phyloP scores from a whole-genome alignment of 2,113 vertebrate genomes.

The Semicossyphus pulcher region DNA sequence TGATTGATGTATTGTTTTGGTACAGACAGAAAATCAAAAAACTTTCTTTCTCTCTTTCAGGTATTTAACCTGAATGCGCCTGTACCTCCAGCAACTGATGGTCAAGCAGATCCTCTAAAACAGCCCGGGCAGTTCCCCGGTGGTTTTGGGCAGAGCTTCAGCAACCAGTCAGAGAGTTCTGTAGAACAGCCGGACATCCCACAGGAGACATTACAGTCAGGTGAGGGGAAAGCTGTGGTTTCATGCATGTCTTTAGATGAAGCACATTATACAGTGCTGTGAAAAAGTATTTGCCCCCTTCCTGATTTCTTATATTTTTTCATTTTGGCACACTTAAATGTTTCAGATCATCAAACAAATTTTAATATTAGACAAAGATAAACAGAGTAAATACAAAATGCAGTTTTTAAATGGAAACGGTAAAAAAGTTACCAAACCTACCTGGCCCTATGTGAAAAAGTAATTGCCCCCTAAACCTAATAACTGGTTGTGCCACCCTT shows the following conservation, averaged over 20 bases:
- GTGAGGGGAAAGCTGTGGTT: constrained; percentile 72
- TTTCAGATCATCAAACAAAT: no score
- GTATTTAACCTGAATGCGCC: constrained; percentile 98
- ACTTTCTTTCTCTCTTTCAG: constrained; percentile 73
- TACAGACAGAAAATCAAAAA: neutral
- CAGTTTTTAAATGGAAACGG: no score
- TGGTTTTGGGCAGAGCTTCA: constrained; percentile 92
- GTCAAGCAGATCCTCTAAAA: constrained; percentile 89
- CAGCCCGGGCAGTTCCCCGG: constrained; percentile 91
- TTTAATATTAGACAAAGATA: no score
- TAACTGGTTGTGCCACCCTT: no score
- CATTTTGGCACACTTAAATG: no score
- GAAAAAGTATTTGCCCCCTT: no score
- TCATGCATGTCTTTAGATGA: neutral
- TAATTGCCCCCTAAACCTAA: no score
- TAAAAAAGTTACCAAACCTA: no score
- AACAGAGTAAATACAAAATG: no score
- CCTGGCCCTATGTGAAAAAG: no score
- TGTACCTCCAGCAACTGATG: constrained; percentile 91
- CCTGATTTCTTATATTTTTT: no score
- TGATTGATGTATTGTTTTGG: neutral
- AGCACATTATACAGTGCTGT: no score
- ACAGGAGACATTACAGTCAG: constrained; percentile 95
- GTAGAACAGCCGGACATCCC: constrained; percentile 94
- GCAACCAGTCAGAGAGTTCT: constrained; percentile 86